Base-by-base conservation (phyloP, 30 jellyfish, hydroid and myxozoan species). In the Catostylus mosaicus region DNA sequence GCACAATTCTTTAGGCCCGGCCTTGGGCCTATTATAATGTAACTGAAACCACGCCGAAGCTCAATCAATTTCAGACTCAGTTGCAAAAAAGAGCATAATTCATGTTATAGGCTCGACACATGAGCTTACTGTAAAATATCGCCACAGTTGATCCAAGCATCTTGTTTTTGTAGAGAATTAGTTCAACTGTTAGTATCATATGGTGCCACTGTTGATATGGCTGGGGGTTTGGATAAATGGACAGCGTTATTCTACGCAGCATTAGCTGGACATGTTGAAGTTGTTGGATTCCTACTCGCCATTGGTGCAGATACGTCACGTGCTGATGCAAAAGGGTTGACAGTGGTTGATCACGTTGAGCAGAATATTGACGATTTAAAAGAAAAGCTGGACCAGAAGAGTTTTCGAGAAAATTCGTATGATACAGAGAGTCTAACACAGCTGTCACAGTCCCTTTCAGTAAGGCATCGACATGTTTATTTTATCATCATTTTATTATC, bases 221-320 rank as follows among this genome's bases (percentile, higher is more conserved):
- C 88, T 8, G 97, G 97, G 19, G 97, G 97, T 23, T 84, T 90
- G 35, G 96, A 84, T 62, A 90, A 84, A 64, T 85, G 96, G 96
- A 90, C 97, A 11, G 85, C 97, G 1, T 31, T 90, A 84, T 90
- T 90, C 70, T 90, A 80, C 62, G 93, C 97, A 19, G 89, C 96
- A 3, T 68, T 90, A 24, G 92, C 97, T 35, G 97, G 97, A 2
- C 97, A 85, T 33, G 60, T 79, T 22, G 93, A 90, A 10, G 94
- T 89, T 43, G 96, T 85, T 45, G 90, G 90, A 24, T 90, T 90
- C 70, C 93, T 90, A 0, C 78, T 90, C 23, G 84, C 90, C n/a
- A 80, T 90, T 32, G 97, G 97, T 48, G 96, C 97, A 23, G 94
- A 90, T 51, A 61, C 82, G 3, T 60, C 85, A 73, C 78, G 69